Conservation (phyloP, 2,113 vertebrate species). For the Uria aalge region DNA sequence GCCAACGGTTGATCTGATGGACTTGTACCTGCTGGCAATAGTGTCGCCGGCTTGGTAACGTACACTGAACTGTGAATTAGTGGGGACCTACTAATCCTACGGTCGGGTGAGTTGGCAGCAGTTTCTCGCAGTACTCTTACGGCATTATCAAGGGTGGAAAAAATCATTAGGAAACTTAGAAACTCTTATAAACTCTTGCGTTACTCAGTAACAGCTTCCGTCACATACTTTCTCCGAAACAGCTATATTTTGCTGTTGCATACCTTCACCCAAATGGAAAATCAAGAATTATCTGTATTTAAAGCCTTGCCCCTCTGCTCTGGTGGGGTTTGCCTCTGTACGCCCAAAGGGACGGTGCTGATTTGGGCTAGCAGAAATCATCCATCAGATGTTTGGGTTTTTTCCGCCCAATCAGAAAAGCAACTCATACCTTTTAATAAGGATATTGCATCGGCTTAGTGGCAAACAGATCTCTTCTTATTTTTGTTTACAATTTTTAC, state of each 20-base stretch:
- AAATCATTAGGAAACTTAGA: background rate
- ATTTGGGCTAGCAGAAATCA: background rate
- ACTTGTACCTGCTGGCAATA: background rate
- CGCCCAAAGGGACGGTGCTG: background rate
- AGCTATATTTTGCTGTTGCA: background rate
- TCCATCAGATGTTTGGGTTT: background rate
- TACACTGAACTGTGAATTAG: background rate
- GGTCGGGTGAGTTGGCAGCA: background rate
- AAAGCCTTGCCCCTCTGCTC: background rate
- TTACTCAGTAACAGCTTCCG: background rate
- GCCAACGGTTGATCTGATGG: background rate
- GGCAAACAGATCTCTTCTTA: background rate
- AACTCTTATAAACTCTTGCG: background rate
- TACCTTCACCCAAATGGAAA: background rate
- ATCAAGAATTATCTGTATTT: background rate
- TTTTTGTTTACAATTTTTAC: background rate
- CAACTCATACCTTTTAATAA: background rate
- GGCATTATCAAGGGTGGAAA: background rate
- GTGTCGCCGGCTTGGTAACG: accelerated
- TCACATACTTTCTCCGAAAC: background rate
- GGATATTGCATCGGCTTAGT: background rate
- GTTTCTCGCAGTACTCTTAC: background rate
- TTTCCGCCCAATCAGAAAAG: background rate
- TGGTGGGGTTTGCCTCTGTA: accelerated
- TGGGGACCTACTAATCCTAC: background rate